Evolutionary conservation across 1,140 invertebrate species (phyloP), one percentile per base, ranked within the genome.

Genomic region (Venturia canescens): DNA sequence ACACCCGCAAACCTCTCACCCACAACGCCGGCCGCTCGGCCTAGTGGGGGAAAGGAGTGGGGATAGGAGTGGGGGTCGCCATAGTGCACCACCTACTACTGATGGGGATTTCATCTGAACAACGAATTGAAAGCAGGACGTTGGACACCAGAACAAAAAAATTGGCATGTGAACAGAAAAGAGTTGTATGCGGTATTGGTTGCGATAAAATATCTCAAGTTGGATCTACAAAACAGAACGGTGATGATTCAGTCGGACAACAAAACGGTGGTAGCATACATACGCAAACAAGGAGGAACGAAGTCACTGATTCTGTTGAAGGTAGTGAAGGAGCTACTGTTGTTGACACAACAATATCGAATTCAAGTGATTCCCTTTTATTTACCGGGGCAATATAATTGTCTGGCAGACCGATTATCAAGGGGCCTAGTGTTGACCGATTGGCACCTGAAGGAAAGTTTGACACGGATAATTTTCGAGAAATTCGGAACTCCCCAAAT

Each of bases 191-290:
- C 86, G 11, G 84, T 90, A 16, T 75, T 82, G 16, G 27, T 84
- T 18, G 86, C 82, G 1, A 44, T 90, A 4, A 18, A 83, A 53
- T 70, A n/a, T 2, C 60, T 80, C 69, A 67, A 83, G 23, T 26
- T 74, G 18, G 77, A 78, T 26, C 67, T 87, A 18, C 13, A 16
- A 34, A 31, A 79, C 21, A 79, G 26, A 23, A 75, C 80, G 0
- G 48, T 89, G 0, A 67, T 87, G 18, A 53, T 89, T 9, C 90
- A 90, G 71, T 86, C 84, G 76, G 88, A 91, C 88, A 91, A 87
- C 83, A 83, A 70, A 18, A 89, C 89, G 0, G 84, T 83, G 5
- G 74, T 86, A n/a, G 80, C 82, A 13, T 87, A 86, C 77, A 70
- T 87, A 18, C 67, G 71, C 9, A 86, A 87, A 15, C 80, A 87